Percentiles rank a stretch among this genome's conserved stretches.
phyloP scores from a whole-genome alignment of 2,888 invertebrate genomes.

The Embidobia sp. region DNA sequence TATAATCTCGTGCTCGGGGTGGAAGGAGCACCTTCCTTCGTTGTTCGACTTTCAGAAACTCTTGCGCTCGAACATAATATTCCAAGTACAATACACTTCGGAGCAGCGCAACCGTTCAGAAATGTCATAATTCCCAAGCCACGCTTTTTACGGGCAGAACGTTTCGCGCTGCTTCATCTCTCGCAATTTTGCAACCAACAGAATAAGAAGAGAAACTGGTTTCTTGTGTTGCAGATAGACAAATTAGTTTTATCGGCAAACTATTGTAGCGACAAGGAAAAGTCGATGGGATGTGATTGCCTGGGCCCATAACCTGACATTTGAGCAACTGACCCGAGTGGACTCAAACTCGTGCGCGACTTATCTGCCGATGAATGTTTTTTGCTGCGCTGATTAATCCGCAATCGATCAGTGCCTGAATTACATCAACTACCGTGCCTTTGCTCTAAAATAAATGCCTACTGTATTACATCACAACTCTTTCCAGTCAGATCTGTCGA shows the following conservation, averaged over 20 bases:
- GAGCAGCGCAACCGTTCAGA: too few relatives aligned
- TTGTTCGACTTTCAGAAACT: slow-evolving; percentile 44
- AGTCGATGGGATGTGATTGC: too few relatives aligned
- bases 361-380: slow-evolving; percentile 24
- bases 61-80: slow-evolving; percentile 25
- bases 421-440: slow-evolving; percentile 39
- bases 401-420: slow-evolving; percentile 25
- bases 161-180: too few relatives aligned
- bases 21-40: slow-evolving; percentile 43
- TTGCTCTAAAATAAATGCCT: slow-evolving; percentile 31
- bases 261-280: too few relatives aligned
- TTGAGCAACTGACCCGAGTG: slow-evolving; percentile 11
- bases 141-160: too few relatives aligned
- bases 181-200: too few relatives aligned
- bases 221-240: too few relatives aligned
- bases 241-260: too few relatives aligned
- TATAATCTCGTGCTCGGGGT: slow-evolving; percentile 69
- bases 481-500: slow-evolving; percentile 33
- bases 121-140: too few relatives aligned
- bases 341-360: slow-evolving; percentile 20
- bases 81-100: too few relatives aligned
- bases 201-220: too few relatives aligned
- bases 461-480: slow-evolving; percentile 40
- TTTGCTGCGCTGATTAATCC: slow-evolving; percentile 20
- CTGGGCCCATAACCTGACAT: slow-evolving; percentile 43